A percentile compares a stretch with the other conserved stretches of the same genome.
Evolutionary conservation across 2,888 invertebrate species (phyloP).

Genomic region (Aphodius granarius): DNA sequence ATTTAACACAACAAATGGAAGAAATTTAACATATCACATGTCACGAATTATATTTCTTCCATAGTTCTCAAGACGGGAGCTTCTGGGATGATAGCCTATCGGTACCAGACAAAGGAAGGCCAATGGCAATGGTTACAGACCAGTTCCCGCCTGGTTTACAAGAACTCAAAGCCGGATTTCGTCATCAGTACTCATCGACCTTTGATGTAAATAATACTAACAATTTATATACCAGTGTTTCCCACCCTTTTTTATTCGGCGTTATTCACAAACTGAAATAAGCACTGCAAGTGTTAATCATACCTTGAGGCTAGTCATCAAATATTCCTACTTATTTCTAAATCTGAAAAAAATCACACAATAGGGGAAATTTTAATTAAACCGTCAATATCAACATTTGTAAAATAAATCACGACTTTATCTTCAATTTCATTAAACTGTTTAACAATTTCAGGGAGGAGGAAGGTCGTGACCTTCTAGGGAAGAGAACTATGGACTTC

Average conservation of each 20-base stretch:
- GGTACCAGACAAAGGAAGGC: conserved; percentile 92
- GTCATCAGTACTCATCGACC: conserved; percentile 98
- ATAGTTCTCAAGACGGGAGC: conserved; percentile 98
- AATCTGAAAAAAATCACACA: too few species aligned
- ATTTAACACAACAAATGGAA: background rate
- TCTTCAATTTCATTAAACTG: background rate
- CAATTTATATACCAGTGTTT: too few species aligned
- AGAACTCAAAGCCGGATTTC: conserved; percentile 99
- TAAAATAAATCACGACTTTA: background rate
- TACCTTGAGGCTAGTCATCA: too few species aligned
- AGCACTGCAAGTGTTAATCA: too few species aligned
- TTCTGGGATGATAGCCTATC: conserved; percentile 98
- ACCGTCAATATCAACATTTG: too few species aligned
- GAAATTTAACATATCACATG: background rate
- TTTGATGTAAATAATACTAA: conserved; percentile 96
- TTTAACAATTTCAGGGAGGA: conserved; percentile 78
- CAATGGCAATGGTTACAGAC: conserved; percentile 99
- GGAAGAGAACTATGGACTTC: conserved; percentile 98
- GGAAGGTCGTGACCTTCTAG: conserved; percentile 95
- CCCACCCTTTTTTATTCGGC: too few species aligned
- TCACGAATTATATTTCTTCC: conserved; percentile 36
- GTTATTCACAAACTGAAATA: too few species aligned
- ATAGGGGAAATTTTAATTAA: too few species aligned
- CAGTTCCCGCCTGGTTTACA: conserved; percentile 94
- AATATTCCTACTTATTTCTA: too few species aligned